Evolutionary conservation across 2,113 vertebrate genomes (phyloP), one percentile per base, ranked within the genome.

Genomic region (Gallinago jamesoni): DNA sequence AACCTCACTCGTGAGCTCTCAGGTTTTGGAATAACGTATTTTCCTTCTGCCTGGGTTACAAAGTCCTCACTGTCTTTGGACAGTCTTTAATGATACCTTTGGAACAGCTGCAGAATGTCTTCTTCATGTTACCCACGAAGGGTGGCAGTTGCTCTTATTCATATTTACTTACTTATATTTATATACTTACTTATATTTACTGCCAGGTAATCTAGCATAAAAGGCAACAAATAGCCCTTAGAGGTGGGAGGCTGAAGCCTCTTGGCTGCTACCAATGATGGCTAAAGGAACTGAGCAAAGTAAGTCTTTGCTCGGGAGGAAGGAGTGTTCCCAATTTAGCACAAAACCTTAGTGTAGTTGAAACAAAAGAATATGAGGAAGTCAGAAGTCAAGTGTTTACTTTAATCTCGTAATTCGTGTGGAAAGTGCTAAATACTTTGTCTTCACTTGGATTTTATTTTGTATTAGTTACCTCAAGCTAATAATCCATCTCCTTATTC

Each of bases 371-470:
- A 41, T 50, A 48, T 17, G 45, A 56, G 57, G 62, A 92, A 85
- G 92, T 94, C 66, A 85, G 53, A 95, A 87, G 64, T 77, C 69
- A 59, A 76, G 45, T 84, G 68, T 94, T 73, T 89, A 82, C 80
- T 25, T 68, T 96, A 86, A 94, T 93, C 86, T 93, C 53, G 14
- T 84, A 60, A 92, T 81, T 89, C 39, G 19, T 84, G 48, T 87
- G 80, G 84, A 63, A 87, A 81, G 56, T 78, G 39, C 64, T 62
- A 74, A 48, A 39, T 94, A 45, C 68, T 45, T 90, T 86, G 37
- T 60, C 48, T 96, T 93, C 45, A 19, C 62, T 89, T 82, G 80
- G 66, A 93, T 89, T 95, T 95, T 87, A 75, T 78, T 80, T 87
- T 57, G 22, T 53, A 53, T 82, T 77, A 73, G 77, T 82, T 94